phyloP scores from a whole-genome alignment of 2,888 invertebrate species.

The Cantharis lateralis region DNA sequence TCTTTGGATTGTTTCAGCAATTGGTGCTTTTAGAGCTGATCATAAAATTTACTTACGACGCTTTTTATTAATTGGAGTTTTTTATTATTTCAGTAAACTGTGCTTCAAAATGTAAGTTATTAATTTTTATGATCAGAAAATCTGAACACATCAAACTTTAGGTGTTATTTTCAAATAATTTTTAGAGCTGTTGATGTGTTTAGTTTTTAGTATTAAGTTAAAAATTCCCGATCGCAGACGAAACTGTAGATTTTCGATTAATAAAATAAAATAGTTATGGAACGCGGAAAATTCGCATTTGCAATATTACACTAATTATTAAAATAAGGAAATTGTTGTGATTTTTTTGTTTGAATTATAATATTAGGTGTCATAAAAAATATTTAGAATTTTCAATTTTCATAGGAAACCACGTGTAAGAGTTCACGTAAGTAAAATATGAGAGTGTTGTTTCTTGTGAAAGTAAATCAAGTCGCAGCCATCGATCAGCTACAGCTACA shows the following conservation, averaged over 20 bases:
- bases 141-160: neutral
- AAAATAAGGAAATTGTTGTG: too few relatives aligned
- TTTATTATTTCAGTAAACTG: neutral
- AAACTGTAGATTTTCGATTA: too few relatives aligned
- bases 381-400: too few relatives aligned
- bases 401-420: neutral
- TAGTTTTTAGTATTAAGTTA: too few relatives aligned
- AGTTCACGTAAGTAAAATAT: neutral
- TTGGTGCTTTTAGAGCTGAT: neutral
- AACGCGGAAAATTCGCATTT: too few relatives aligned
- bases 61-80: neutral
- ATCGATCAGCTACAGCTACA: neutral
- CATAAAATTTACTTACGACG: neutral
- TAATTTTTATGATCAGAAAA: neutral
- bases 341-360: too few relatives aligned
- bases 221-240: too few relatives aligned
- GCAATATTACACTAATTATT: too few relatives aligned
- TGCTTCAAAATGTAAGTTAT: neutral
- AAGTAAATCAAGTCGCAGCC: neutral
- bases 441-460: neutral
- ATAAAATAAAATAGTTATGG: too few relatives aligned
- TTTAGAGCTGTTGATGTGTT: neutral
- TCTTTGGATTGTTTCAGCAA: neutral
- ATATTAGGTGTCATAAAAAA: too few relatives aligned
- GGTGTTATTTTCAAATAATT: neutral